Evolutionary conservation across 2,113 vertebrate genomes (phyloP), one percentile per base, ranked within the genome.

Genomic region (Gallinago paraguaiae): DNA sequence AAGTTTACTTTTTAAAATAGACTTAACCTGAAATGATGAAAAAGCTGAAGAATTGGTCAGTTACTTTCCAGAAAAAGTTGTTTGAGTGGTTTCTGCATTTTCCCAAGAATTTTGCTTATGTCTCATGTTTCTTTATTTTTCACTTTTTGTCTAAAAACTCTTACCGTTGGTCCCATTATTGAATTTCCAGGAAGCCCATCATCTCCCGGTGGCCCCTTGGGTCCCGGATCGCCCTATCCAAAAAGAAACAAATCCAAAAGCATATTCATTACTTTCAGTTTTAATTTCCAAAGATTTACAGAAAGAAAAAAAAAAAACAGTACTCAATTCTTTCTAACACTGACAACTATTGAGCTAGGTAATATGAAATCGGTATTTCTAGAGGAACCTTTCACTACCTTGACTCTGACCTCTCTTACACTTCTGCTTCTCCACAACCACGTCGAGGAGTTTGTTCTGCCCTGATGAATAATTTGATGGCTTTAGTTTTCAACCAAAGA

Each of bases 91-190:
- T 45, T 88, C 30, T 67, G 5, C 16, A 50, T 57, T 71, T 82
- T 76, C 43, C 53, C 8, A 50, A 24, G 16, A 86, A 35, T 67
- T 72, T 92, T 91, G 54, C 30, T 46, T n/a, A 33, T 5, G 3
- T 88, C 22, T 75, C 17, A 16, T 3, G 3, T 39, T 87, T 78
- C 37, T 82, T 87, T 76, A 28, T 50, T 79, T 77, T 69, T 19
- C 19, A 69, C n/a, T 10, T 89, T 88, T 75, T 75, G 20, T 43
- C 37, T 68, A 33, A n/a, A 78, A 64, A 4, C 30, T 33, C 85
- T 11, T 98, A 98, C 98, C 96, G 11, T 96, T 78, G 97, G 97
- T 94, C 97, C 97, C 92, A 96, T 93, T 94, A 97, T 77, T 94
- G 97, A 96, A 93, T 96, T 60, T 74, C 98, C 98, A 80, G 96